phyloP scores from a whole-genome alignment of 2,888 invertebrate genomes.

The Agelastica alni region DNA sequence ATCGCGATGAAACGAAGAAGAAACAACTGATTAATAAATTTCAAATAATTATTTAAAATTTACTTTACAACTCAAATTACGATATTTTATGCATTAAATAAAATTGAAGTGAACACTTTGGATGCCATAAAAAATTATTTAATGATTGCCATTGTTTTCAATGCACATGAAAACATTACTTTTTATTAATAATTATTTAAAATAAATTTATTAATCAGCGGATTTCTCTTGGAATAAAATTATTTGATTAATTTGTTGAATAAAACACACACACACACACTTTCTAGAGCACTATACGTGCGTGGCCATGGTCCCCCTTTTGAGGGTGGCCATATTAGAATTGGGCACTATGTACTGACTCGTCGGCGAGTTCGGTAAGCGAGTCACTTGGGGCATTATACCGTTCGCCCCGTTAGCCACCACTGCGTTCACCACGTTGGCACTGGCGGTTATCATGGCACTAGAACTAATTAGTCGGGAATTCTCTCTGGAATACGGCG shows the following conservation, averaged over 20 bases:
- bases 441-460: constrained; percentile 51
- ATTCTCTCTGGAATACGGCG: constrained; percentile 65
- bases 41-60: too few relatives aligned
- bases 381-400: constrained; percentile 60
- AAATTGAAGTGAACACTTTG: too few relatives aligned
- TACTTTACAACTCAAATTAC: too few relatives aligned
- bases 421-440: constrained; percentile 55
- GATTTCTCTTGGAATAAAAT: too few relatives aligned
- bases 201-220: too few relatives aligned
- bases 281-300: constrained; percentile 65
- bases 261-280: too few relatives aligned
- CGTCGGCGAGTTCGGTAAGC: constrained; percentile 58
- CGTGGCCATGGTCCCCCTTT: constrained; percentile 68
- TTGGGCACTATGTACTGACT: constrained; percentile 63
- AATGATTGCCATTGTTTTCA: too few relatives aligned
- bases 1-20: neutral
- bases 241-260: constrained; percentile 8
- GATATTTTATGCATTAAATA: too few relatives aligned
- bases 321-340: constrained; percentile 63
- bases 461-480: constrained; percentile 50
- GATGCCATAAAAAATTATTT: too few relatives aligned
- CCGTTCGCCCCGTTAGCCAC: constrained; percentile 59
- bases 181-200: too few relatives aligned
- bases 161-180: too few relatives aligned
- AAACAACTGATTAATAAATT: constrained; percentile 7